Base-by-base conservation (phyloP, 2,888 invertebrate genomes). In the Rotaria socialis region DNA sequence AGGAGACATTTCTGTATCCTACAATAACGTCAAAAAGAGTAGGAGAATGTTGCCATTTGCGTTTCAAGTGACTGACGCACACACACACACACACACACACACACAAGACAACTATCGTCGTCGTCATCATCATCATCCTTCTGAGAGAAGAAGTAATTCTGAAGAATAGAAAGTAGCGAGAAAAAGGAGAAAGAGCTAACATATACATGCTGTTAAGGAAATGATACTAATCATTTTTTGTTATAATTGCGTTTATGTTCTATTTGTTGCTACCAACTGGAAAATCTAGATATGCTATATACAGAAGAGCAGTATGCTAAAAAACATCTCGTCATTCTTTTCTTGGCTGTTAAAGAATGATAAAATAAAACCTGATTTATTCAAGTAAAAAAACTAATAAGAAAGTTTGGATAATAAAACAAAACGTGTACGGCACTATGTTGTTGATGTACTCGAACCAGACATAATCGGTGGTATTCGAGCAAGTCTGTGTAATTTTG, bases 401-500 rank as follows among this genome's bases (percentile, higher is more conserved):
- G 24, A 56, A 56, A 24, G 7, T 24, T 24, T 24, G 16, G 27
- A 35, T 67, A 35, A 35, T 3, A 35, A 35, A 3, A 58, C 22
- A 10, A 22, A 14, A 67, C 27, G 27, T 8, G 19, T 55, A 60
- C 6, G 22, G 2, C 6, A 67, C 24, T n/a, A 80, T n/a, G 80
- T 19, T 43, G 80, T 47, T 16, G 80, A 7, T 47, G 80, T n/a
- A 24, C 24, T 47, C 47, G 80, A 47, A n/a, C 41, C 47, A 24
- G 80, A 80, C 24, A 47, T 80, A n/a, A 80, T 80, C 1, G 80
- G 80, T 80, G 80, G 80, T 80, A 80, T 80, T 24, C 80, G 24
- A 41, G 43, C n/a, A n/a, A 80, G 80, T 41, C 47, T 24, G 24
- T 47, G 43, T 47, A 80, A 80, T 24, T 43, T 47, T 0, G 43